Percentiles rank a stretch among this genome's conserved stretches.
Evolutionary conservation across 2,113 vertebrate genomes (phyloP).

Genomic region (Elaphurus davidianus): DNA sequence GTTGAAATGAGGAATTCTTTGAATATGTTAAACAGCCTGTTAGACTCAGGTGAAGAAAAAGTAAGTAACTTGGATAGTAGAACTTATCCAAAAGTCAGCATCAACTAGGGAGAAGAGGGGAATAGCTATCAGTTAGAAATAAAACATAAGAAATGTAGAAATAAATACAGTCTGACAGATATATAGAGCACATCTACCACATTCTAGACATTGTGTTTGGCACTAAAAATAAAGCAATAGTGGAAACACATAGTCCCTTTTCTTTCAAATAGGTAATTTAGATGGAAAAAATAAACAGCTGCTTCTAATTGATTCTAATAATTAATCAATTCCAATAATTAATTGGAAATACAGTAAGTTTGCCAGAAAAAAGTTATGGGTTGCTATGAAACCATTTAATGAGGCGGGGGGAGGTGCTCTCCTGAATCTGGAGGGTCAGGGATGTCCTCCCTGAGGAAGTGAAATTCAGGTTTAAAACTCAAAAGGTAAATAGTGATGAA

Average conservation of each 20-base stretch:
- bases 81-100: not conserved
- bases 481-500: not conserved
- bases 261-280: not conserved
- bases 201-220: not conserved
- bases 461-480: conserved; percentile 15
- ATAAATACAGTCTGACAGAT: not conserved
- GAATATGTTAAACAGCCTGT: not conserved
- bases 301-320: not conserved
- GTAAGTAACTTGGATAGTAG: not conserved
- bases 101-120: not conserved
- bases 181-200: not conserved
- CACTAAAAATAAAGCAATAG: not conserved
- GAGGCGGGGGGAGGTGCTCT: accelerated
- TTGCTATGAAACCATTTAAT: not conserved
- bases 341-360: not conserved
- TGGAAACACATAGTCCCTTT: not conserved
- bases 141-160: not conserved
- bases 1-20: not conserved
- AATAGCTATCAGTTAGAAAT: not conserved
- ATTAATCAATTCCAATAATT: not conserved
- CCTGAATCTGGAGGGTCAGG: not conserved
- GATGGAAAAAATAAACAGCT: not conserved
- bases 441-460: not conserved
- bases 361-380: not conserved
- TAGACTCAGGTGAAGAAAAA: not conserved